Base-by-base conservation (phyloP, 2,113 vertebrate species). In the Trochalopteron elliotii region DNA sequence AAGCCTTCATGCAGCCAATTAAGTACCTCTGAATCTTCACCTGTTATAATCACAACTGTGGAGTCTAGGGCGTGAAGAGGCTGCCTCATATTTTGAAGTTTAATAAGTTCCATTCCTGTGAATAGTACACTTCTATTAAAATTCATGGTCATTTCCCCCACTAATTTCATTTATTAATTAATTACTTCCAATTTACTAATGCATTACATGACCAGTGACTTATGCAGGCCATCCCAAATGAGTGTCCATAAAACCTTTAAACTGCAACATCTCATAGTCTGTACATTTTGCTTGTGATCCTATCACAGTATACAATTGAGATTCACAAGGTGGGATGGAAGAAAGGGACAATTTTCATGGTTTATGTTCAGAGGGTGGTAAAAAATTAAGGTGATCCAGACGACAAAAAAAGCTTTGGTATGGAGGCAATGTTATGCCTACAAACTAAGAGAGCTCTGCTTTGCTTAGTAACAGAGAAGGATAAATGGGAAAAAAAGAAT, bases 121-220 rank as follows among this genome's bases (percentile, higher is more conserved):
- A 96, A 87, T 65, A 76, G 57, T 77, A 75, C 21, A 81, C 31
- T 75, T 89, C 47, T 74, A 80, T 86, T 93, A 94, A 95, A 92
- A 94, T 87, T 92, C 76, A 39, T 81, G 19, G 83, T 56, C 6
- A 63, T 81, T 92, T 94, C 76, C 6, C 23, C 68, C 68, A 91
- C 79, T 87, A 63, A 71, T 90, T 96, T 93, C 0, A 81, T 89
- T 94, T 93, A 81, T 52, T 49, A 93, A 94, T 92, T 90, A 92
- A 87, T 92, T 87, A n/a, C 21, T 90, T 70, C 60, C 85, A 80
- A 86, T 93, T 95, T 94, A 70, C 80, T 74, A 52, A 89, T 92
- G 52, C 39, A 75, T 81, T 82, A 63, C 67, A 42, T 52, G 47
- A 74, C 56, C 68, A 78, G 45, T 50, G 55, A 80, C 60, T 90